Evolutionary conservation across 2,797 vertebrate genomes (phyloP).

Genomic region (Acanthopagrus latus): DNA sequence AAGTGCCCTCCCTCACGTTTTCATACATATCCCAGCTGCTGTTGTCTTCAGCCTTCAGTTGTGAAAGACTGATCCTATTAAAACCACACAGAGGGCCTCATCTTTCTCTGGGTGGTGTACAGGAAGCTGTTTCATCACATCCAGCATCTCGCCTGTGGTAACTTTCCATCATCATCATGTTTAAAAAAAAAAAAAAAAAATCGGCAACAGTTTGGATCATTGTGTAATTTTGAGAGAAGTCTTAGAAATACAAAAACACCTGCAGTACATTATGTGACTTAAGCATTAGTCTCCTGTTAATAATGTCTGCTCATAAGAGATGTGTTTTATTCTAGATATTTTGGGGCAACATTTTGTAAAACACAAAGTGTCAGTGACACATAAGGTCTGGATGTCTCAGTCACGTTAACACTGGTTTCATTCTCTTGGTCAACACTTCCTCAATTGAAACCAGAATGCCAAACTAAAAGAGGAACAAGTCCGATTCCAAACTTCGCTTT

Average conservation of each 20-base stretch:
- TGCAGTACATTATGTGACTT: background rate
- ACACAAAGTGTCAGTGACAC: conserved; percentile 18
- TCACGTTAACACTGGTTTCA: conserved; percentile 68
- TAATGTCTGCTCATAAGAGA: background rate
- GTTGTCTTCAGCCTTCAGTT: conserved; percentile 10
- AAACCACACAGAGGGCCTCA: conserved; percentile 15
- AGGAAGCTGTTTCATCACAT: conserved; percentile 61
- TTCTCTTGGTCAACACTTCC: conserved; percentile 81
- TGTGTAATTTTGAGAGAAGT: background rate
- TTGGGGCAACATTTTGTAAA: background rate
- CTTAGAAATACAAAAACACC: background rate
- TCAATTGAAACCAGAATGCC: conserved; percentile 73
- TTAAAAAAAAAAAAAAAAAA: background rate
- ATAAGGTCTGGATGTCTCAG: conserved; percentile 30
- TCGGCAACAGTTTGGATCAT: background rate
- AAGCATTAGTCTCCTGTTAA: background rate
- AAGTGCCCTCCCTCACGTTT: conserved; percentile 27
- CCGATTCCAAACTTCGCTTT: conserved; percentile 81
- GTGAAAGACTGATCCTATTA: conserved; percentile 8
- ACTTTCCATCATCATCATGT: conserved; percentile 41
- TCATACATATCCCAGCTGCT: conserved; percentile 20
- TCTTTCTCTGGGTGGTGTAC: conserved; percentile 22
- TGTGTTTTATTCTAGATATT: background rate
- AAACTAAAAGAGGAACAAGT: conserved; percentile 83
- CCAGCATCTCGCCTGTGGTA: conserved; percentile 38